A percentile compares a stretch with the other conserved stretches of the same genome.
Conservation (phyloP, 2,797 vertebrate genomes). For the Sternotherus odoratus region DNA sequence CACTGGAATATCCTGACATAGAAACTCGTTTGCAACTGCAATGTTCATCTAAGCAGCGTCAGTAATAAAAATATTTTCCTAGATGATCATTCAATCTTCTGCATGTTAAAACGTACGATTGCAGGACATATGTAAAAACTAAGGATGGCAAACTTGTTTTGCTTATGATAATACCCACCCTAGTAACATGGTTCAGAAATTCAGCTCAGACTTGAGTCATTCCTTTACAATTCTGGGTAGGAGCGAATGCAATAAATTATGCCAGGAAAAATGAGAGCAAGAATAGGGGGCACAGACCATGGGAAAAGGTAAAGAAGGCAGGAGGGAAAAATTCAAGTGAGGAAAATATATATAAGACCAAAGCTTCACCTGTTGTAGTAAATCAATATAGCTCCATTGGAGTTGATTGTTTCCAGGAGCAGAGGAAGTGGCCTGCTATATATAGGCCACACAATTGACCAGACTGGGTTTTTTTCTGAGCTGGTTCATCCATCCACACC, state of each 20-base stretch:
- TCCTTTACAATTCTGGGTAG: conserved; percentile 23
- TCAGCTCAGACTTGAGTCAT: background rate
- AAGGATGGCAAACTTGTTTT: background rate
- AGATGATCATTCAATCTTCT: background rate
- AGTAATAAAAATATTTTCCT: background rate
- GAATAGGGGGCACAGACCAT: background rate
- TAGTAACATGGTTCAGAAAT: background rate
- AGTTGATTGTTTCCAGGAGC: background rate
- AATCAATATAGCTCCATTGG: fast-evolving
- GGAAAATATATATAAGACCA: background rate
- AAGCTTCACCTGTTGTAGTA: background rate
- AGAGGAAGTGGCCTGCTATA: background rate
- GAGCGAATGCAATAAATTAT: background rate
- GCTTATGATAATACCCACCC: background rate
- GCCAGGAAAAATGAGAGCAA: background rate
- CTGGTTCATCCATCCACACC: background rate
- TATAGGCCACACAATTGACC: background rate
- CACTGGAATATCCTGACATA: background rate
- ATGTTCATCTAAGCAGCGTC: background rate
- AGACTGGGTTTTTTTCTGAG: fast-evolving
- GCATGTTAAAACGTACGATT: background rate
- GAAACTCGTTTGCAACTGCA: background rate
- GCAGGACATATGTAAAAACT: background rate
- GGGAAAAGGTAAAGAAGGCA: too few species aligned
- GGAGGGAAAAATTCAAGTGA: background rate